phyloP scores from a whole-genome alignment of 37 sponge, comb jelly and placozoan genomes.

The Geodia barretti region DNA sequence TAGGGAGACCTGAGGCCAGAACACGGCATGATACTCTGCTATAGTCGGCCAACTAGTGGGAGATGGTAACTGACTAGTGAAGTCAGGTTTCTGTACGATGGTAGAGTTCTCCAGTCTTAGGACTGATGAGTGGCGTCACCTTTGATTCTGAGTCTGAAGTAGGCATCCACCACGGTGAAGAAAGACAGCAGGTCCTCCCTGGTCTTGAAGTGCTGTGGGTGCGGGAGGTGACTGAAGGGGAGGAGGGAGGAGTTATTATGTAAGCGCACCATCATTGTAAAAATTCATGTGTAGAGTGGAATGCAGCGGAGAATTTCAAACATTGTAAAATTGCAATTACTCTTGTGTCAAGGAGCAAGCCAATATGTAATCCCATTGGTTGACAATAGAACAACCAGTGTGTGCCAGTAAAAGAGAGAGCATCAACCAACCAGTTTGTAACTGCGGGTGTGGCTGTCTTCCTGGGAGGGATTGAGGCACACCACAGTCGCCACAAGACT shows the following conservation, averaged over 20 bases:
- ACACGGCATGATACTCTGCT: not conserved
- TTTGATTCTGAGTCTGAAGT: slow-evolving; percentile 46
- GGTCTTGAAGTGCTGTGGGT: slow-evolving; percentile 10
- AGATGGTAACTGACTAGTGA: not conserved
- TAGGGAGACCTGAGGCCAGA: slow-evolving; percentile 3
- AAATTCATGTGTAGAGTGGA: no score
- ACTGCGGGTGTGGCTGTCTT: no score
- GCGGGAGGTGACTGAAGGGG: not conserved
- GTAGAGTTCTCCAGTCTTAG: slow-evolving; percentile 18
- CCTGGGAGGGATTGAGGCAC: not conserved
- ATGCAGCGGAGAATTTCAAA: no score
- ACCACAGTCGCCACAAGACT: not conserved
- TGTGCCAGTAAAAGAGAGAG: no score
- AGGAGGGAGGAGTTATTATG: slow-evolving; percentile 9
- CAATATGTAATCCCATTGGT: no score
- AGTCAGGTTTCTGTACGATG: not conserved
- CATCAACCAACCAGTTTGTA: no score
- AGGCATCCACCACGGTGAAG: slow-evolving; percentile 34
- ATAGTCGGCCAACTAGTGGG: no score
- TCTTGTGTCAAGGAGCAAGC: no score
- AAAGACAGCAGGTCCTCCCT: slow-evolving; percentile 35
- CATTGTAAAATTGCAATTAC: no score
- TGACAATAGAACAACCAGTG: no score
- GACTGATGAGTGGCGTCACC: slow-evolving; percentile 35
- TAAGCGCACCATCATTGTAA: no score